Percentiles rank a stretch among this genome's conserved stretches.
These are phyloP conservation scores for Cariama cristata DNA, from an alignment of 2,113 vertebrate species.

Conservation along the genomic window DNA sequence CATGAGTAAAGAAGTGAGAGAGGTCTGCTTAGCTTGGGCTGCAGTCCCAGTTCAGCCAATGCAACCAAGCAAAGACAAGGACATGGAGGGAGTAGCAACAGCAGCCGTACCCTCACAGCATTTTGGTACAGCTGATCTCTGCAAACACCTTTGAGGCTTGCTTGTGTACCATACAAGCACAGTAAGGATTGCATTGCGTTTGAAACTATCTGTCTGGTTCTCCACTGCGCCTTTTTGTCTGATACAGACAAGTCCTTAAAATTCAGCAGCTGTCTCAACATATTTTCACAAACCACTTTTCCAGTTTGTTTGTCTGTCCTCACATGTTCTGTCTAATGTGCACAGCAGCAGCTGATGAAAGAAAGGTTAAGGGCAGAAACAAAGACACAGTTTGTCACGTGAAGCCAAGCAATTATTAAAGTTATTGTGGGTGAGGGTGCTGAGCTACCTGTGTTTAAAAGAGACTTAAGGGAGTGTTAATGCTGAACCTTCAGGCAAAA, in stretches of 20 bases:
- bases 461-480: slow-evolving; percentile 62
- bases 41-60: neutral
- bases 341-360: neutral
- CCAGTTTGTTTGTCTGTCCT: neutral
- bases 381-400: neutral
- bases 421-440: neutral
- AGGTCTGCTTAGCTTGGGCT: neutral
- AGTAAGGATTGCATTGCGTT: neutral
- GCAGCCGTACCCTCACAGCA: neutral
- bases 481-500: slow-evolving; percentile 52
- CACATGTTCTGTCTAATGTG: neutral
- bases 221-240: neutral
- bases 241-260: neutral
- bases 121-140: neutral
- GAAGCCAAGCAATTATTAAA: slow-evolving; percentile 44
- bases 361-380: neutral
- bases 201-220: neutral
- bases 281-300: neutral
- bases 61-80: accelerated
- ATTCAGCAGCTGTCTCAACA: neutral
- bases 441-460: slow-evolving; percentile 45
- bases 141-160: neutral
- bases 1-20: neutral
- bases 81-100: neutral
- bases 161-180: neutral